Base-by-base conservation (phyloP, 2,113 vertebrate genomes). In the Lichenostomus cassidix region DNA sequence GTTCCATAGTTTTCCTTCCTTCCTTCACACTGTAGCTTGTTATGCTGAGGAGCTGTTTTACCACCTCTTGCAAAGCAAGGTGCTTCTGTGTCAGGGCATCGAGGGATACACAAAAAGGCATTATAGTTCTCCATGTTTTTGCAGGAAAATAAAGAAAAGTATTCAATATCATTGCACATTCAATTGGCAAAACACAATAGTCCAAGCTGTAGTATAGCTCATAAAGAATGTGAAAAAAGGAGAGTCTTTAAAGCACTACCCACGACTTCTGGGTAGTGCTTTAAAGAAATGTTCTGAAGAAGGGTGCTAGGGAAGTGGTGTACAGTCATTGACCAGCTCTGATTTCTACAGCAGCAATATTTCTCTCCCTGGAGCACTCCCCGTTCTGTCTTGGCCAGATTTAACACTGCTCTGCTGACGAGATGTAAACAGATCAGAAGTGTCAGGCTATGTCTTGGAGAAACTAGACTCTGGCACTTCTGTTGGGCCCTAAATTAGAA, bases 371-470 rank as follows among this genome's bases (percentile, higher is more conserved):
- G 56, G 29, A 94, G 55, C 58, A 47, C 33, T 90, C 55, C 50
- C 44, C 59, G 47, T 31, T 56, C 68, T 85, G 78, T 27, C 59
- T 79, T 77, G 62, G 59, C 50, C 3, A 11, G 70, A 85, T 89
- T 83, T 86, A 89, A 80, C 70, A 77, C 59, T 2, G 17, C 55
- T 86, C 67, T 59, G 42, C 55, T 92, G 65, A 92, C 50, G 33
- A 83, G 59, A 94, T 70, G 12, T 23, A 81, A 94, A 37, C 84
- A 90, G 70, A 91, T 62, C 81, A 83, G 63, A 93, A 83, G 55
- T 50, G 70, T 92, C 82, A 95, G 94, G 33, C 55, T 56, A n/a
- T 77, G 63, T 94, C 63, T 77, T 80, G 42, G 78, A 77, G 90
- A 92, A 91, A 65, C 55, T 73, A 80, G 35, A 76, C 17, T 59